These are phyloP conservation scores for Drosophila nasuta DNA, from an alignment of 1,140 invertebrate species.

Conservation along the genomic window DNA sequence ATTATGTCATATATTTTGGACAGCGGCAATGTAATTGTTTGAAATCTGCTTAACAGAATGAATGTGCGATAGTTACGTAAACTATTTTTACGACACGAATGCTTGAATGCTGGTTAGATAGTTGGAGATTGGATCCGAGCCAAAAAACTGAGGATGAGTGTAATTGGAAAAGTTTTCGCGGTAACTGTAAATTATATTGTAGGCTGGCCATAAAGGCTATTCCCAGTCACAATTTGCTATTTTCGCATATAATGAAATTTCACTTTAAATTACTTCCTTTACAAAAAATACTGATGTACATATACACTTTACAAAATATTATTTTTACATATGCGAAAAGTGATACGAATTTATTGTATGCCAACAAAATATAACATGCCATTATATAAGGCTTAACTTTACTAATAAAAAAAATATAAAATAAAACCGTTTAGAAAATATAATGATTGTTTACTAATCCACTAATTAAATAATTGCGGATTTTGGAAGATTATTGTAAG, in stretches of 20 bases:
- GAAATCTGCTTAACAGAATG: slow-evolving; percentile 46
- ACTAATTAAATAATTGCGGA: too few relatives aligned
- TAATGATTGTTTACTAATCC: too few relatives aligned
- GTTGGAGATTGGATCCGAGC: slow-evolving; percentile 17
- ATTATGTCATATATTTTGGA: slow-evolving; percentile 75
- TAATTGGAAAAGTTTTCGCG: slow-evolving; percentile 57
- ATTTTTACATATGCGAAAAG: too few relatives aligned
- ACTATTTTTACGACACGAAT: slow-evolving; percentile 17
- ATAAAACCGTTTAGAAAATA: too few relatives aligned
- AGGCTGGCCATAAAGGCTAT: neutral
- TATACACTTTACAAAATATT: too few relatives aligned
- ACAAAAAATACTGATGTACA: too few relatives aligned
- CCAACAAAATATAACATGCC: too few relatives aligned
- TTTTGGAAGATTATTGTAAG: too few relatives aligned
- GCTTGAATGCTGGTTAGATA: slow-evolving; percentile 6
- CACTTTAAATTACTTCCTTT: neutral
- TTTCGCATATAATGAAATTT: neutral
- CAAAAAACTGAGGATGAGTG: slow-evolving; percentile 12
- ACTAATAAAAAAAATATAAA: too few relatives aligned
- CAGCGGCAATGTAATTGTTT: slow-evolving; percentile 56
- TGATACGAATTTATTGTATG: too few relatives aligned
- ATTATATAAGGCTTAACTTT: too few relatives aligned
- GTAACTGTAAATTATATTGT: slow-evolving; percentile 16
- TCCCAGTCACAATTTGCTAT: neutral
- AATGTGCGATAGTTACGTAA: slow-evolving; percentile 31